Percentiles rank a stretch among this genome's conserved stretches.
phyloP scores from a whole-genome alignment of 2,113 vertebrate genomes.

The Natator depressus region DNA sequence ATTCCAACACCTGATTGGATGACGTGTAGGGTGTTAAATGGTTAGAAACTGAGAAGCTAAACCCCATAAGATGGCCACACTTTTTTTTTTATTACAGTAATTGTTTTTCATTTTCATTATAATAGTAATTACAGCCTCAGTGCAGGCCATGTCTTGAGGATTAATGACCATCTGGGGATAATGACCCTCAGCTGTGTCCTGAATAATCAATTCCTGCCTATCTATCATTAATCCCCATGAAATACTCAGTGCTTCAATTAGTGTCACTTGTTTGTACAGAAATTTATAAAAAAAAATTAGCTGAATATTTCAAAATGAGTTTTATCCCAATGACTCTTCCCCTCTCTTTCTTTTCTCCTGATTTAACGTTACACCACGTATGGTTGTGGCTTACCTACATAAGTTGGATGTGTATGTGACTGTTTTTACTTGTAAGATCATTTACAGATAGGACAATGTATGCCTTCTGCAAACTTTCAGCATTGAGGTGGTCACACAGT shows the following conservation, averaged over 20 bases:
- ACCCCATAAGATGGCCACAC: constrained; percentile 7
- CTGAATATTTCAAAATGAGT: constrained; percentile 26
- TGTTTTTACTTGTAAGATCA: not conserved
- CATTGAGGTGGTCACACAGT: not conserved
- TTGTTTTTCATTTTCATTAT: constrained; percentile 36
- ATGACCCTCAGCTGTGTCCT: constrained; percentile 52
- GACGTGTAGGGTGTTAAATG: constrained; percentile 21
- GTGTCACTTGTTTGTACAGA: constrained; percentile 37
- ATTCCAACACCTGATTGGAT: not conserved
- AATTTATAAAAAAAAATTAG: constrained; percentile 17
- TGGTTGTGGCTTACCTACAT: not conserved
- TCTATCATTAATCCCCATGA: constrained; percentile 53
- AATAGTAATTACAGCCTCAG: constrained; percentile 57
- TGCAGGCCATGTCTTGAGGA: constrained; percentile 51
- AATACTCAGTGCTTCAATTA: constrained; percentile 35
- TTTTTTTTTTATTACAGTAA: not conserved
- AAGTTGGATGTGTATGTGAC: not conserved
- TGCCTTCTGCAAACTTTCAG: constrained; percentile 2
- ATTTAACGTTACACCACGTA: not conserved
- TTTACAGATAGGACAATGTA: not conserved
- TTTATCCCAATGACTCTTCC: not conserved
- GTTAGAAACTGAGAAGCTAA: constrained; percentile 16
- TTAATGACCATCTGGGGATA: constrained; percentile 63
- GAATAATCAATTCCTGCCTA: constrained; percentile 44
- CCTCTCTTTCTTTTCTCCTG: not conserved